Evolutionary conservation across 2,797 vertebrate species (phyloP), one percentile per base, ranked within the genome.

Genomic region (Anguilla obscura): DNA sequence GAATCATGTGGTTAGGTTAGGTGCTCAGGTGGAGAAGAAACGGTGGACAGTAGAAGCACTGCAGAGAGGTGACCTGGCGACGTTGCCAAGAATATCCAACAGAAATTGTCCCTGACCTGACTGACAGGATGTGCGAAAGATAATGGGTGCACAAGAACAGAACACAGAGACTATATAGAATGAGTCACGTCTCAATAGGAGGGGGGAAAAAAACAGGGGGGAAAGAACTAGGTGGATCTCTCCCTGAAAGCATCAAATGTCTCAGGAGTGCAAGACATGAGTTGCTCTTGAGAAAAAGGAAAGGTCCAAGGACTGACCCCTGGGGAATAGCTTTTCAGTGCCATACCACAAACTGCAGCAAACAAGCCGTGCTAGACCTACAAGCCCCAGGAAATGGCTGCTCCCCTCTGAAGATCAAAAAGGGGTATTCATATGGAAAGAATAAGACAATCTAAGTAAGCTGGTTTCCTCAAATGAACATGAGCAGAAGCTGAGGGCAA

Each of bases 41-140:
- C 79, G 40, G 45, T 82, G 79, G 79, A 82, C 79, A 82, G 79
- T 50, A 82, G 63, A n/a, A 69, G 21, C 50, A 48, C 10, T 8
- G 21, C 45, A 50, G 45, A 6, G 45, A 82, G 7, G 24, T 50
- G 33, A 7, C 4, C 40, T 80, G 36, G 18, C 33, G 21, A 9
- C 18, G 8, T 24, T 48, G 79, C 16, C 45, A 48, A 24, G 9
- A n/a, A 82, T 50, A 9, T 82, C 50, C 8, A 50, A 82, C 24
- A 5, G 40, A 50, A 82, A 9, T 48, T 48, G 27, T 48, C 40
- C 40, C 18, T 80, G 14, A 80, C 36, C 76, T 48, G 18, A 21
- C 36, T 45, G 76, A 48, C 33, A 36, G 30, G 14, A 30, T 63
- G 21, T 63, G 16, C 58, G 4, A 5, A 18, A 63, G 58, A 63